Evolutionary conservation across 2,888 invertebrate species (phyloP).

Genomic region (Melinaea menophilus): DNA sequence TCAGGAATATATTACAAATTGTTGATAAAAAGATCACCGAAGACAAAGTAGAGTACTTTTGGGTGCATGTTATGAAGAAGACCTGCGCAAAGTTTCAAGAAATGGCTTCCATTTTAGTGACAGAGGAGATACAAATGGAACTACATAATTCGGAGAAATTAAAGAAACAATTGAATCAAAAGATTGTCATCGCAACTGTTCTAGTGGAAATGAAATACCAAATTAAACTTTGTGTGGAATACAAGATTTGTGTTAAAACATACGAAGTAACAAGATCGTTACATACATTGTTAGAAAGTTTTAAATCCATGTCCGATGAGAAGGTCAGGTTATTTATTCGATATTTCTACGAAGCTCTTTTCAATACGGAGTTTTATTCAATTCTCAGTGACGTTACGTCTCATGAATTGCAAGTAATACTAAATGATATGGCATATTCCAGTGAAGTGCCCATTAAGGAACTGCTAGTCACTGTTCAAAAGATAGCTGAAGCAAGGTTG

Average conservation of each 20-base stretch:
- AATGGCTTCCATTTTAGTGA: constrained; percentile 37
- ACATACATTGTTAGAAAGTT: constrained; percentile 39
- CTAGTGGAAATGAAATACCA: constrained; percentile 49
- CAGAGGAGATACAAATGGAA: constrained; percentile 37
- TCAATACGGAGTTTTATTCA: constrained; percentile 45
- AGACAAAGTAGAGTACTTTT: constrained; percentile 39
- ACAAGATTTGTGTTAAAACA: constrained; percentile 45
- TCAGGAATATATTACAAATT: constrained; percentile 43
- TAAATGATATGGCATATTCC: constrained; percentile 56
- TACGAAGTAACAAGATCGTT: constrained; percentile 47
- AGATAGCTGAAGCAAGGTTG: constrained; percentile 44
- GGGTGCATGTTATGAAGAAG: constrained; percentile 52
- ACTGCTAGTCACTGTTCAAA: constrained; percentile 44
- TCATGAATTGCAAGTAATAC: constrained; percentile 49
- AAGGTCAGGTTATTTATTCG: constrained; percentile 43
- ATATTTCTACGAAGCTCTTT: constrained; percentile 36
- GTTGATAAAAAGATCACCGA: constrained; percentile 38
- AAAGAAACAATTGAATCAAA: constrained; percentile 29
- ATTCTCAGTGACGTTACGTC: constrained; percentile 43
- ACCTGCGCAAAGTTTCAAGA: constrained; percentile 52
- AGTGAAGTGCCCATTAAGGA: constrained; percentile 46
- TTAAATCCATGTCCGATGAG: constrained; percentile 39
- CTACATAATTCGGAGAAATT: constrained; percentile 35
- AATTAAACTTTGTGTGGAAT: constrained; percentile 46
- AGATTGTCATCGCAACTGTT: constrained; percentile 40